Percentiles rank a stretch among this genome's conserved stretches.
Evolutionary conservation across 2,888 invertebrate species (phyloP).

Genomic region (Phania funesta): DNA sequence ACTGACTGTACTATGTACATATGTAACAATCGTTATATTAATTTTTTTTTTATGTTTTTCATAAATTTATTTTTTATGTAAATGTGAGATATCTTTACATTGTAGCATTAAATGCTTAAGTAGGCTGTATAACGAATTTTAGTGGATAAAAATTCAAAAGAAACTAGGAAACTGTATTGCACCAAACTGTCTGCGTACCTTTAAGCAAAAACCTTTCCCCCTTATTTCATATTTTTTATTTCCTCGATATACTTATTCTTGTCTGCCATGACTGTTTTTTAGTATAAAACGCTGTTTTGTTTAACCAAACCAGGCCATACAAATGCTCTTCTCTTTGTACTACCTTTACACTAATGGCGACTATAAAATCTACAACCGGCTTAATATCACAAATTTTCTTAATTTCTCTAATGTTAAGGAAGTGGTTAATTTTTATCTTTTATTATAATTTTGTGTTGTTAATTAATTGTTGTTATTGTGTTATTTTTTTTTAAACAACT

Average conservation of each 20-base stretch:
- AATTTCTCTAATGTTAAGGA: background rate
- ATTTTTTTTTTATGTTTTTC: constrained; percentile 16
- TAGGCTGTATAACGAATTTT: constrained; percentile 34
- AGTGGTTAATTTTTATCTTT: background rate
- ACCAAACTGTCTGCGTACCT: background rate
- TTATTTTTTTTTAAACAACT: background rate
- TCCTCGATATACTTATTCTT: constrained; percentile 41
- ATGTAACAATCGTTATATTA: constrained; percentile 37
- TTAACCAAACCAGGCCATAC: constrained; percentile 62
- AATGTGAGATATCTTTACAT: constrained; percentile 21
- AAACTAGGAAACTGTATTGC: background rate
- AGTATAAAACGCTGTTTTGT: constrained; percentile 59
- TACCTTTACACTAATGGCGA: constrained; percentile 55
- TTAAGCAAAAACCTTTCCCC: background rate
- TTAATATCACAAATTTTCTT: background rate
- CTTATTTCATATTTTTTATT: background rate
- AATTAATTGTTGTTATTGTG: background rate
- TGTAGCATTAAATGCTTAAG: constrained; percentile 47
- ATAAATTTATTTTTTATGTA: background rate
- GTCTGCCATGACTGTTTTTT: constrained; percentile 53
- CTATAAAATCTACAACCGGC: background rate
- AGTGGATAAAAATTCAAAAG: constrained; percentile 21
- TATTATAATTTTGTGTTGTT: background rate
- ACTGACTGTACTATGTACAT: background rate
- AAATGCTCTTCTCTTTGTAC: constrained; percentile 66